A percentile compares a stretch with the other conserved stretches of the same genome.
phyloP scores from a whole-genome alignment of 1,140 invertebrate genomes.

The Drosophila arawakana region DNA sequence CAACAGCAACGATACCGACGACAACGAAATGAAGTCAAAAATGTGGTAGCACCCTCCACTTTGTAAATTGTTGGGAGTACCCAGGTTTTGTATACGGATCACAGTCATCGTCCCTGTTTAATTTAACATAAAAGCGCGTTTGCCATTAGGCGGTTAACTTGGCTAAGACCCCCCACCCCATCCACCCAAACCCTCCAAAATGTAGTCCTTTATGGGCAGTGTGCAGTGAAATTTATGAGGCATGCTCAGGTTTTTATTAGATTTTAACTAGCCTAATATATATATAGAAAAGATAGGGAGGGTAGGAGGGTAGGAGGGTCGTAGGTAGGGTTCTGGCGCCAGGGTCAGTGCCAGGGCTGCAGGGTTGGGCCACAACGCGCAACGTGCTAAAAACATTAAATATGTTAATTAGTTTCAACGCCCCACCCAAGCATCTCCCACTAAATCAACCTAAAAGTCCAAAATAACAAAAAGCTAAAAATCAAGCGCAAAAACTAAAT shows the following conservation, averaged over 20 bases:
- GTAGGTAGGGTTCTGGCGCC: conserved; percentile 40
- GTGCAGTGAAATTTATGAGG: conserved; percentile 83
- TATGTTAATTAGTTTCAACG: conserved; percentile 83
- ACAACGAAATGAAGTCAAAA: conserved; percentile 10
- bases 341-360: conserved; percentile 34
- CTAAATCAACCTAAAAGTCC: background rate
- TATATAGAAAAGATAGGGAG: background rate
- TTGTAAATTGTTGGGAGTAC: background rate
- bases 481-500: conserved; percentile 64
- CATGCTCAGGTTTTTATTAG: conserved; percentile 84
- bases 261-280: conserved; percentile 83
- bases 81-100: conserved; percentile 21
- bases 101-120: conserved; percentile 55
- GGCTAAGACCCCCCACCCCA: background rate
- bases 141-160: conserved; percentile 73
- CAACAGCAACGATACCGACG: conserved; percentile 45
- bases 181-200: background rate
- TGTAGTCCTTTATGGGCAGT: conserved; percentile 30
- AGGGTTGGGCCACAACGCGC: conserved; percentile 49
- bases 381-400: conserved; percentile 83
- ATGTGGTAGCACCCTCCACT: conserved; percentile 8
- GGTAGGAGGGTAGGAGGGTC: too few species aligned
- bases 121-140: conserved; percentile 83
- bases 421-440: conserved; percentile 31
- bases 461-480: conserved; percentile 10